A percentile compares a stretch with the other conserved stretches of the same genome.
Evolutionary conservation across 2,888 invertebrate genomes (phyloP).

Genomic region (Scrobipalpa costella): DNA sequence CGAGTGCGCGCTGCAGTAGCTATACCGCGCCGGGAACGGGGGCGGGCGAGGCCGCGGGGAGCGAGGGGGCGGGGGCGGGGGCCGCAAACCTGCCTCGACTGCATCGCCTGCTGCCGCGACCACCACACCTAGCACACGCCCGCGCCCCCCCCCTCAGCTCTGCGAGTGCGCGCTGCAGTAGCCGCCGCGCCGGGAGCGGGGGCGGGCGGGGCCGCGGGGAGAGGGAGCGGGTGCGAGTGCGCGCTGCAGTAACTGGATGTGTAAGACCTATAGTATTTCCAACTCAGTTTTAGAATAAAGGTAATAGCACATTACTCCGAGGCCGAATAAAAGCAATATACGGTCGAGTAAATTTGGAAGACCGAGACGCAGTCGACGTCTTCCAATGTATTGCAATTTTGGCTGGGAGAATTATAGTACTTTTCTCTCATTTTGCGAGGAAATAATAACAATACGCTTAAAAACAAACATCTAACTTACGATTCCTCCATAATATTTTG

Average conservation of each 20-base stretch:
- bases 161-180: background rate
- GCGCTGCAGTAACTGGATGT: background rate
- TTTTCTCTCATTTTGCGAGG: too few relatives aligned
- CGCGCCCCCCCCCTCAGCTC: background rate
- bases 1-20: background rate
- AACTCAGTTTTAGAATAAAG: too few relatives aligned
- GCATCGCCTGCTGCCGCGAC: slow-evolving; percentile 76
- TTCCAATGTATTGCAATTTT: too few relatives aligned
- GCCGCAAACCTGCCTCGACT: slow-evolving; percentile 79
- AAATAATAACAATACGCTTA: too few relatives aligned
- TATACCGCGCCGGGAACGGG: background rate
- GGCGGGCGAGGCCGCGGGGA: slow-evolving; percentile 72
- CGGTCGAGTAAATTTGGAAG: too few relatives aligned
- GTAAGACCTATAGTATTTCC: too few relatives aligned
- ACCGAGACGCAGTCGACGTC: too few relatives aligned
- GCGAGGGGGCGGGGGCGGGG: slow-evolving; percentile 63
- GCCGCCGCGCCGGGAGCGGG: background rate
- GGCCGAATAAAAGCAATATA: too few relatives aligned
- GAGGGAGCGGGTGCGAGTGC: slow-evolving; percentile 49
- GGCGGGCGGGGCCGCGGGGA: slow-evolving; percentile 72
- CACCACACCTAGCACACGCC: slow-evolving; percentile 45
- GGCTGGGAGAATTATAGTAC: too few relatives aligned
- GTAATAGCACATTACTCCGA: too few relatives aligned
- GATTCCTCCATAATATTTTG: too few relatives aligned
- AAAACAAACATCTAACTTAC: too few relatives aligned